Base-by-base conservation (phyloP, 2,113 vertebrate species). In the Osmerus mordax region DNA sequence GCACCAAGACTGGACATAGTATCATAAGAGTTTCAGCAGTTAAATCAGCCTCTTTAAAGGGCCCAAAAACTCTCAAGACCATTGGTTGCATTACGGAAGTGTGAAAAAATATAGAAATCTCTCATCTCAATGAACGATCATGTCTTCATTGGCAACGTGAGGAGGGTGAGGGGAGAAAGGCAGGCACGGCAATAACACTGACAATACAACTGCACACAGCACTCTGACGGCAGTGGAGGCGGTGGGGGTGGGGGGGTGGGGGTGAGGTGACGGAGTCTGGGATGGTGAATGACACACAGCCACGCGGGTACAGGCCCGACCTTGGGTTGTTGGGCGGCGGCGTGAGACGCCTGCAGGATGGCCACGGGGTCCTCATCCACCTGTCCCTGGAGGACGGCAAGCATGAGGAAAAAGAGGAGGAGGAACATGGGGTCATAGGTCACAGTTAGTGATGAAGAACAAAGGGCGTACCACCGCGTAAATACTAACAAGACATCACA, bases 301-400 rank as follows among this genome's bases (percentile, higher is more conserved):
- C 75, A 87, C 69, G 68, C 41, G 9, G 41, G 77, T 65, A 68
- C 58, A 86, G 69, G 75, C 78, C 92, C 90, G 91, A 95, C 94
- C 94, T 95, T 92, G 71, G 90, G 87, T 66, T 84, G 87, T 63
- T 88, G 82, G 78, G 85, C 89, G 69, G 88, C 84, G 77, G 90
- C 84, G 71, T 91, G 90, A 83, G 88, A 65, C 3, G 89, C 86
- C 85, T 88, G 91, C 11, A 92, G 87, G 63, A 91, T 72, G 47
- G 91, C 81, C 78, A 92, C 84, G 0, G 91, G 87, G 60, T 91
- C 92, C 83, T 93, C 93, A 0, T 95, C 94, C 82, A 60, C 88
- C 78, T 87, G 90, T 87, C 83, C 93, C 94, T 96, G 88, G 76
- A 56, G 78, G 67, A 72, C 54, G 67, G 80, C 72, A 84, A 84